Evolutionary conservation across 2,888 invertebrate species (phyloP).

Genomic region (Deroplatys truncata): DNA sequence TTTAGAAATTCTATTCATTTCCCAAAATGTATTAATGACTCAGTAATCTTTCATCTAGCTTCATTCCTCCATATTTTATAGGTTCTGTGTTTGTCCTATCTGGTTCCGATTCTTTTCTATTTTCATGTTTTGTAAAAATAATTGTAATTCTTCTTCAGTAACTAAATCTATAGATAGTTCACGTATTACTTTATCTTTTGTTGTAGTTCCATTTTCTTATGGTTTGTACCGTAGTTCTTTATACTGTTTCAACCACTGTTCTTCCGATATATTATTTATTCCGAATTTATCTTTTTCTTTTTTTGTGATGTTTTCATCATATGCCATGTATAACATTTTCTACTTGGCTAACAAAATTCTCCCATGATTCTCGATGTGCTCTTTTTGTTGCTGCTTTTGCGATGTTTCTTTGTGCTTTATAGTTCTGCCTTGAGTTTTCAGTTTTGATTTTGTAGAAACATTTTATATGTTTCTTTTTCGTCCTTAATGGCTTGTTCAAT

Average conservation of each 20-base stretch:
- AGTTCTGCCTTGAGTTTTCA: too few relatives aligned
- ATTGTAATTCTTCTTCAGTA: too few relatives aligned
- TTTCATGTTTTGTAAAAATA: not conserved
- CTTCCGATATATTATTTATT: too few relatives aligned
- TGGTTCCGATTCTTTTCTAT: not conserved
- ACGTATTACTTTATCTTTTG: not conserved
- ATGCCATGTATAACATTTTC: not conserved
- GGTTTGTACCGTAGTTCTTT: not conserved
- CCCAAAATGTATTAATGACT: too few relatives aligned
- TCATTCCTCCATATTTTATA: not conserved
- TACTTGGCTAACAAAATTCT: not conserved
- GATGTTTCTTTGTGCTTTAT: not conserved
- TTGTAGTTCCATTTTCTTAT: not conserved
- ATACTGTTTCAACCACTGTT: not conserved
- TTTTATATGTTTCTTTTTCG: not conserved
- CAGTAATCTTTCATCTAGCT: not conserved
- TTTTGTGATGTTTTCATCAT: not conserved
- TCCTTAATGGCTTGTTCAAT: not conserved
- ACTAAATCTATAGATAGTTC: not conserved
- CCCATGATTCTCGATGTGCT: not conserved
- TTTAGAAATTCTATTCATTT: too few relatives aligned
- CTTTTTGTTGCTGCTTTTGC: not conserved
- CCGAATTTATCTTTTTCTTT: not conserved
- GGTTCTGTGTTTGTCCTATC: not conserved
- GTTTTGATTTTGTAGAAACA: too few relatives aligned